Percentiles rank a stretch among this genome's conserved stretches.
Conservation (phyloP, 2,888 invertebrate genomes). For the Drosophila pseudotalamancana region DNA sequence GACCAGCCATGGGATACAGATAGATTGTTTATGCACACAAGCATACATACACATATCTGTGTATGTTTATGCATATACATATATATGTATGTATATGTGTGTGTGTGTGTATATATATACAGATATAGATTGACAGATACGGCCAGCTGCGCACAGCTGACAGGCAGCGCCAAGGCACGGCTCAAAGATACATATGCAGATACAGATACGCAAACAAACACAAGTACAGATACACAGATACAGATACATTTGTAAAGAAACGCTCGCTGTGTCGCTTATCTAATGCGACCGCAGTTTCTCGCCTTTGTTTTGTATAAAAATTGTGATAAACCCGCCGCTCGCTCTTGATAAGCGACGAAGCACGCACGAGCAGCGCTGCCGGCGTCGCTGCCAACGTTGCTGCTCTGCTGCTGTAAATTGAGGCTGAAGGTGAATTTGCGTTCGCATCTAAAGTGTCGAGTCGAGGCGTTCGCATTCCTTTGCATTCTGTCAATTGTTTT, state of each 20-base stretch:
- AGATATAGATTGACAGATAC: slow-evolving; percentile 19
- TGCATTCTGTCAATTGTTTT: slow-evolving; percentile 60
- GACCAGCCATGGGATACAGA: slow-evolving; percentile 1
- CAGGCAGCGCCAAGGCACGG: slow-evolving; percentile 17
- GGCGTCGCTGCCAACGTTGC: slow-evolving; percentile 15
- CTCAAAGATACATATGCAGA: slow-evolving; percentile 7
- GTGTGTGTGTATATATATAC: neutral
- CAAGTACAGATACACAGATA: slow-evolving; percentile 2
- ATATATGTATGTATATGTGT: neutral
- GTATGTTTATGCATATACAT: too few species aligned
- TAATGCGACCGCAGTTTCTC: neutral
- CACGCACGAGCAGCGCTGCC: slow-evolving; percentile 30
- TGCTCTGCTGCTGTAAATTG: slow-evolving; percentile 53
- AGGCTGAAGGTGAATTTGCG: slow-evolving; percentile 65
- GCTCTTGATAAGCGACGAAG: slow-evolving; percentile 40
- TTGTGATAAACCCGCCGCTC: slow-evolving; percentile 43
- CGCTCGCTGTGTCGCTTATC: slow-evolving; percentile 35
- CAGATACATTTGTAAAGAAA: slow-evolving; percentile 6
- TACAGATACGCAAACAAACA: slow-evolving; percentile 12
- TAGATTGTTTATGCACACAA: neutral
- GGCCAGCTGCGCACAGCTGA: slow-evolving; percentile 36
- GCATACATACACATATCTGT: neutral
- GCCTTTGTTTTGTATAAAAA: slow-evolving; percentile 33
- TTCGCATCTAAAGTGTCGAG: slow-evolving; percentile 51
- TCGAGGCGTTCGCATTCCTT: slow-evolving; percentile 68